Base-by-base conservation (phyloP, 2,113 vertebrate species). In the Coracopsis vasa region DNA sequence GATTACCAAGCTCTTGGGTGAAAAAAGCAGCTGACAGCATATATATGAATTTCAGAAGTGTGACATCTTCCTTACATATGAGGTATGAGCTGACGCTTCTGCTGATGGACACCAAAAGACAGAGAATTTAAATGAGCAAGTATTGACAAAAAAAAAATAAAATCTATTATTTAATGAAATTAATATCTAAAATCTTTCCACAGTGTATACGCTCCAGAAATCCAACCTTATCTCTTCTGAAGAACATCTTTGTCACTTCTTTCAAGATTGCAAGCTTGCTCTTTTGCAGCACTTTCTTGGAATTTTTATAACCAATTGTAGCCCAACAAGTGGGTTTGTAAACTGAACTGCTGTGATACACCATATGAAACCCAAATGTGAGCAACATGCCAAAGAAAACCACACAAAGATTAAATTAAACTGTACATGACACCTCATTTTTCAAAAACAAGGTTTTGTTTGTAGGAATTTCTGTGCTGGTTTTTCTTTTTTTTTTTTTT, bases 311-410 rank as follows among this genome's bases (percentile, higher is more conserved):
- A 88, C 48, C 66, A 48, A 67, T n/a, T 71, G 60, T 71, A 71
- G 35, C 62, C 66, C 66, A 91, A 56, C 65, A 77, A 73, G 35
- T 90, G 75, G 20, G 65, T 92, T 94, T 65, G 35, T 47, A 88
- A 88, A 56, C 66, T 86, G 65, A 85, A 79, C 83, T 95, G 69
- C 45, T 90, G 65, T 70, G 48, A 75, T 72, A 64, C 69, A 93
- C 86, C 88, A 79, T 65, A 88, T 92, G 92, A 94, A 94, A 94
- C 37, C 37, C 61, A 79, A 94, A 37, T 66, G 60, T 85, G 33
- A 94, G 69, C 61, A 94, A 92, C 80, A 81, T 81, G 86, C 45
- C 91, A 94, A 92, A 94, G 88, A 91, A 94, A 96, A 94, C 71
- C 56, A 87, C 58, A 91, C 41, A 85, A 79, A 91, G 67, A 94